These are phyloP conservation scores for Onychorhynchus coronatus DNA, from an alignment of 2,113 vertebrate genomes.

Conservation along the genomic window DNA sequence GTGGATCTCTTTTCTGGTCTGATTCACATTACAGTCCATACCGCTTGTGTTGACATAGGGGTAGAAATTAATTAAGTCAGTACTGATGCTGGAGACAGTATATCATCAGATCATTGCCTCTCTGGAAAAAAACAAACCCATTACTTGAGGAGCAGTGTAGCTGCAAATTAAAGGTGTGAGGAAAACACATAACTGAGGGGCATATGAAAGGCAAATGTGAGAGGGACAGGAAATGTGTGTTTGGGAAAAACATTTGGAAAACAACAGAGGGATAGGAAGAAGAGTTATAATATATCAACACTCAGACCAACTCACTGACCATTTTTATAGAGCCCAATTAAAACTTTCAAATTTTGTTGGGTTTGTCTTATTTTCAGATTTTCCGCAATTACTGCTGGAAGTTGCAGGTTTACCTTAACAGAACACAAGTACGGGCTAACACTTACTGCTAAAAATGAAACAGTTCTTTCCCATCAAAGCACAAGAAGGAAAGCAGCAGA, in stretches of 20 bases:
- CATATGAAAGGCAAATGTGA: slow-evolving; percentile 31
- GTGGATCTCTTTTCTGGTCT: not conserved
- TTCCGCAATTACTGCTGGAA: not conserved
- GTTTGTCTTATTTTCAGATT: not conserved
- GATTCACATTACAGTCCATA: not conserved
- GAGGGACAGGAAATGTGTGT: not conserved
- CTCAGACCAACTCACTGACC: not conserved
- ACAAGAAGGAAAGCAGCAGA: slow-evolving; percentile 19
- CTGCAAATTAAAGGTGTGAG: slow-evolving; percentile 33
- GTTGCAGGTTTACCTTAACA: not conserved
- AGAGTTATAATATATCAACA: not conserved
- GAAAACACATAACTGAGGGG: not conserved
- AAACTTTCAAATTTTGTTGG: not conserved
- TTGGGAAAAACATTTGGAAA: not conserved
- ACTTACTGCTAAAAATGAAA: not conserved
- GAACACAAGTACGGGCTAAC: not conserved
- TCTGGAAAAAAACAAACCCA: slow-evolving; percentile 4
- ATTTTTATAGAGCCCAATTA: not conserved
- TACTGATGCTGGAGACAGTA: not conserved
- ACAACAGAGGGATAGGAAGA: not conserved
- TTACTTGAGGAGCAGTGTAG: slow-evolving; percentile 34
- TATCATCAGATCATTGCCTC: slow-evolving; percentile 26
- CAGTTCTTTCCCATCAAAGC: slow-evolving; percentile 9
- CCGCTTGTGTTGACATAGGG: not conserved
- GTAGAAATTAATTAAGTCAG: slow-evolving; percentile 43